These are phyloP conservation scores for Poecilobothrus nobilitatus DNA, from an alignment of 2,888 invertebrate genomes.

Conservation along the genomic window DNA sequence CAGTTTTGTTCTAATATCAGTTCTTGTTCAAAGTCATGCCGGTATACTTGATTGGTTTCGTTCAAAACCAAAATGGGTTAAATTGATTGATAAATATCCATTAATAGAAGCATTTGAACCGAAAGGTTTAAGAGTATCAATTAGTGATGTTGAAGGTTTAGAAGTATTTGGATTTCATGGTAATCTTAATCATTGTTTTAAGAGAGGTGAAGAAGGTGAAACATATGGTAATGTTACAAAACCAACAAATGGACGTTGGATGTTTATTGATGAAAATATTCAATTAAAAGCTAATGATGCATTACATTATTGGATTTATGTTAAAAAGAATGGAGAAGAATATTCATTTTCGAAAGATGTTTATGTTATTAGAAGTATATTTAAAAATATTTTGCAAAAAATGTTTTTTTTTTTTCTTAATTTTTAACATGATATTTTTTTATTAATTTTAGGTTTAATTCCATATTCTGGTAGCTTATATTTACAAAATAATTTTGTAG, in stretches of 20 bases:
- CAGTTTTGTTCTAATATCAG: not conserved
- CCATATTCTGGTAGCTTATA: not conserved
- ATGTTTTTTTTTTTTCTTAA: not conserved
- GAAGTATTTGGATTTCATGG: slow-evolving; percentile 60
- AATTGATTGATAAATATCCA: slow-evolving; percentile 11
- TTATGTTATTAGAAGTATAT: not conserved
- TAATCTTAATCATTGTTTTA: slow-evolving; percentile 49
- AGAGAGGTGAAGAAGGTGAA: slow-evolving; percentile 52
- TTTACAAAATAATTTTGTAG: not conserved
- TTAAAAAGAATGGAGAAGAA: slow-evolving; percentile 28
- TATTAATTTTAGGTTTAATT: not conserved
- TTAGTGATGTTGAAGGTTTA: slow-evolving; percentile 41
- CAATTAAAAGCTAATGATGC: slow-evolving; percentile 53
- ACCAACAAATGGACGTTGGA: slow-evolving; percentile 53
- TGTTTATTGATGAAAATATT: slow-evolving; percentile 50
- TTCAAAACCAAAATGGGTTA: slow-evolving; percentile 7
- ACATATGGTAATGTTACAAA: slow-evolving; percentile 54
- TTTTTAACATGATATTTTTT: not conserved
- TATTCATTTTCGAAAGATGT: not conserved
- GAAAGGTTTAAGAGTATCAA: slow-evolving; percentile 41
- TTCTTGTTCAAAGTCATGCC: not conserved
- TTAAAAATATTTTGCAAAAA: not conserved
- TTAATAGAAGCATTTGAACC: slow-evolving; percentile 39
- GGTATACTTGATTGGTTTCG: slow-evolving; percentile 7
- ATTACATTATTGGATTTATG: slow-evolving; percentile 53